These are phyloP conservation scores for Apogon talboti DNA, from an alignment of 2,797 vertebrate genomes.

Conservation along the genomic window DNA sequence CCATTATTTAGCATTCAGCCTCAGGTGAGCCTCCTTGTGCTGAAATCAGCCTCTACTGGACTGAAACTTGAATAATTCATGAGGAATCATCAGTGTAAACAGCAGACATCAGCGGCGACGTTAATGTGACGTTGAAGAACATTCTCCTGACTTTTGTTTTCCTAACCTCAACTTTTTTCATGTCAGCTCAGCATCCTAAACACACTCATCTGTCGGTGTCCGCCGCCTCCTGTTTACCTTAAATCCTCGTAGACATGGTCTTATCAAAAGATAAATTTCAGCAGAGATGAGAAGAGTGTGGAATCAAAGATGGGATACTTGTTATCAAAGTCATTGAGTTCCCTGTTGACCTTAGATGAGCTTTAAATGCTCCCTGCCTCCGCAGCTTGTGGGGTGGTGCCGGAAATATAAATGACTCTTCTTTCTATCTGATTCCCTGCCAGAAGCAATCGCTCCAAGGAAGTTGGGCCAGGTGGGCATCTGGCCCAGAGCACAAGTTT, in stretches of 20 bases:
- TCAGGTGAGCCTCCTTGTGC: constrained; percentile 34
- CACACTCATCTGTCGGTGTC: constrained; percentile 11
- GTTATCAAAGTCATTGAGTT: constrained; percentile 69
- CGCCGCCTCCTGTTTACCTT: constrained; percentile 33
- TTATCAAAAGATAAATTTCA: constrained; percentile 55
- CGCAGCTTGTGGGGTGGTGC: constrained; percentile 55
- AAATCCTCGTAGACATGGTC: constrained; percentile 15
- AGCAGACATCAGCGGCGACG: constrained; percentile 30
- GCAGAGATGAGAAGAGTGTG: constrained; percentile 32
- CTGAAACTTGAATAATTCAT: constrained; percentile 70
- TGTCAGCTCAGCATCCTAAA: constrained; percentile 27
- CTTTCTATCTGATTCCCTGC: constrained; percentile 71
- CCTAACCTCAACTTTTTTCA: constrained; percentile 29
- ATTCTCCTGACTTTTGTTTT: constrained; percentile 29
- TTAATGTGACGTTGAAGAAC: constrained; percentile 23
- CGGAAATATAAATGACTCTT: constrained; percentile 63
- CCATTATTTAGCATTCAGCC: constrained; percentile 46
- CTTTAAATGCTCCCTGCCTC: constrained; percentile 70
- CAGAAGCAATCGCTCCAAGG: constrained; percentile 70
- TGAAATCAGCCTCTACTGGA: constrained; percentile 33
- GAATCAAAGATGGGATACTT: constrained; percentile 64
- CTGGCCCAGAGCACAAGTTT: constrained; percentile 41
- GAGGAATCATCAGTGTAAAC: constrained; percentile 42
- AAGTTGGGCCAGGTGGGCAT: constrained; percentile 37
- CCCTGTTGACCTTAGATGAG: constrained; percentile 64